Evolutionary conservation across 2,888 invertebrate genomes (phyloP), one percentile per base, ranked within the genome.

Genomic region (Gasteruption jaculator): DNA sequence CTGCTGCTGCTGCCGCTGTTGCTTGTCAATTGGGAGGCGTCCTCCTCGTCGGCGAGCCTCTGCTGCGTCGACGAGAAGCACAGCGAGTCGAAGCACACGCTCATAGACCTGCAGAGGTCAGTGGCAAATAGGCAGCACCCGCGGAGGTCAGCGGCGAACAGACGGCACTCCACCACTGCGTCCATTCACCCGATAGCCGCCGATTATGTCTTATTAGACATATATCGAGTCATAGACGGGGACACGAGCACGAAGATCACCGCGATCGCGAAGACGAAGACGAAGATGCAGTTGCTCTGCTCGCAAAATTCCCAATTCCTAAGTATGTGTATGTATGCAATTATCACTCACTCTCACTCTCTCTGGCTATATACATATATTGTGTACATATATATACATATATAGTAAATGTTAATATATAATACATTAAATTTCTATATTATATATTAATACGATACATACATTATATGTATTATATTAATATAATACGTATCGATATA

Each of bases 51-150:
- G 77, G 81, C 79, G 71, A 83, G 85, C 82, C 83, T 85, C 83
- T 65, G 65, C 60, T 61, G 58, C 65, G 67, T 62, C 79, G 86
- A 86, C 81, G 87, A 85, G 84, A 89, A 89, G 84, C 89, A 89
- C 77, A 85, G 79, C 78, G 82, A 83, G 76, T 88, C 87, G 77
- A 89, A 87, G 76, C 89, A 89, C 81, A 89, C 85, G 81, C 88
- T 88, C 89, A 89, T 89, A 82, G 82, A 84, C 81, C 80, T 80
- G 81, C 68, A 68, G 62, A 67, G 59, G n/a, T n/a, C n/a, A n/a
- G n/a, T n/a, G n/a, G n/a, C n/a, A n/a, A n/a, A n/a, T n/a, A n/a
- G n/a, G n/a, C n/a, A n/a, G n/a, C n/a, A n/a, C n/a, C n/a, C n/a
- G n/a, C n/a, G n/a, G n/a, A n/a, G 53, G 65, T 68, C 66, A 61